Percentiles rank a stretch among this genome's conserved stretches.
phyloP scores from a whole-genome alignment of 1,140 invertebrate genomes.

The Pseudomyrmex concolor region DNA sequence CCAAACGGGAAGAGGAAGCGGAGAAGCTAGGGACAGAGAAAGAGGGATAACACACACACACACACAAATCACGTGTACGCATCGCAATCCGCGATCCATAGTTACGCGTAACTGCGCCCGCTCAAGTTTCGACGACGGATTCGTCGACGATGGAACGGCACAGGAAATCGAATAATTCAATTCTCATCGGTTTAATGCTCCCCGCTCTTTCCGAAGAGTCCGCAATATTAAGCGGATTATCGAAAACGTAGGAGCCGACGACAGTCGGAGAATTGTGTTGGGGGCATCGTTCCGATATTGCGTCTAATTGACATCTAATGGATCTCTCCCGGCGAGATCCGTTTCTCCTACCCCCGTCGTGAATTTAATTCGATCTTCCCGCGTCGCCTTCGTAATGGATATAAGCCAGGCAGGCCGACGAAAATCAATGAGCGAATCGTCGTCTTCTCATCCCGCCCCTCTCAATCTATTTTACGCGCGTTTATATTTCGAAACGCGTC shows the following conservation, averaged over 20 bases:
- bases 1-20: background rate
- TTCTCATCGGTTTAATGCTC: constrained; percentile 71
- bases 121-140: constrained; percentile 39
- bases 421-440: constrained; percentile 46
- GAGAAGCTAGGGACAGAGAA: no score
- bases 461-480: background rate
- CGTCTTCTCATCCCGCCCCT: background rate
- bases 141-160: constrained; percentile 44
- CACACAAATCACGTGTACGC: constrained; percentile 18
- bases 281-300: constrained; percentile 54
- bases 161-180: constrained; percentile 73
- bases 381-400: constrained; percentile 19
- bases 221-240: constrained; percentile 73
- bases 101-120: constrained; percentile 68
- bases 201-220: constrained; percentile 45
- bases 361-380: constrained; percentile 53
- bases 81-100: constrained; percentile 50
- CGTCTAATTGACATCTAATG: constrained; percentile 70
- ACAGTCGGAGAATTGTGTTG: constrained; percentile 56
- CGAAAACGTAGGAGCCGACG: constrained; percentile 69
- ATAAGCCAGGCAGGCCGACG: constrained; percentile 13
- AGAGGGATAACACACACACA: background rate
- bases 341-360: constrained; percentile 16
- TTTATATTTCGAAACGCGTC: background rate
- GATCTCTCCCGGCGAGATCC: constrained; percentile 58